Conservation (phyloP, 2,888 invertebrate species). For the Hanleya hanleyi region DNA sequence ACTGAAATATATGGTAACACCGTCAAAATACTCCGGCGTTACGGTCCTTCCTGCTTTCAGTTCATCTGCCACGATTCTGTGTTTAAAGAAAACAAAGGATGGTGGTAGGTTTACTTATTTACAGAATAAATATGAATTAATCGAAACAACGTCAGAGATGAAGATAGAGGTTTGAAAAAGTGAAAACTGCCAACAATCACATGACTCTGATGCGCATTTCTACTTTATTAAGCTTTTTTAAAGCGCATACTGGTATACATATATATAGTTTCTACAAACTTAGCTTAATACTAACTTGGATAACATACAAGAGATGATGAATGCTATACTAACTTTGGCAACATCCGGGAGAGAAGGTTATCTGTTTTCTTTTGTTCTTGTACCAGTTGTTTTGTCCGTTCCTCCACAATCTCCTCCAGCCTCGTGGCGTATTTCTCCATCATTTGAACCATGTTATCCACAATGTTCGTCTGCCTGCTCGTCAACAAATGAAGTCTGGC, state of each 20-base stretch:
- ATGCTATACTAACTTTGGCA: conserved; percentile 49
- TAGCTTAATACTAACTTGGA: too few relatives aligned
- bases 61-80: background rate
- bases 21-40: conserved; percentile 2
- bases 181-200: too few relatives aligned
- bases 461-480: conserved; percentile 33
- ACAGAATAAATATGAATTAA: too few relatives aligned
- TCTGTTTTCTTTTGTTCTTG: conserved; percentile 64
- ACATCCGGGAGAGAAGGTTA: conserved; percentile 60
- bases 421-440: conserved; percentile 57
- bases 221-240: too few relatives aligned
- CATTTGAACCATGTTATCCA: conserved; percentile 41
- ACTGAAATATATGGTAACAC: conserved; percentile 7
- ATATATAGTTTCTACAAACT: too few relatives aligned
- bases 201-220: too few relatives aligned
- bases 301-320: too few relatives aligned
- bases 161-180: too few relatives aligned
- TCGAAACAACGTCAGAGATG: too few relatives aligned
- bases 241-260: too few relatives aligned
- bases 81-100: background rate
- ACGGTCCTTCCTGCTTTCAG: conserved; percentile 12
- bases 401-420: conserved; percentile 56
- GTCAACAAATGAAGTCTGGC: background rate
- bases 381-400: conserved; percentile 53
- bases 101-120: too few relatives aligned